phyloP scores from a whole-genome alignment of 2,113 vertebrate species.

The Larimichthys polyactis region DNA sequence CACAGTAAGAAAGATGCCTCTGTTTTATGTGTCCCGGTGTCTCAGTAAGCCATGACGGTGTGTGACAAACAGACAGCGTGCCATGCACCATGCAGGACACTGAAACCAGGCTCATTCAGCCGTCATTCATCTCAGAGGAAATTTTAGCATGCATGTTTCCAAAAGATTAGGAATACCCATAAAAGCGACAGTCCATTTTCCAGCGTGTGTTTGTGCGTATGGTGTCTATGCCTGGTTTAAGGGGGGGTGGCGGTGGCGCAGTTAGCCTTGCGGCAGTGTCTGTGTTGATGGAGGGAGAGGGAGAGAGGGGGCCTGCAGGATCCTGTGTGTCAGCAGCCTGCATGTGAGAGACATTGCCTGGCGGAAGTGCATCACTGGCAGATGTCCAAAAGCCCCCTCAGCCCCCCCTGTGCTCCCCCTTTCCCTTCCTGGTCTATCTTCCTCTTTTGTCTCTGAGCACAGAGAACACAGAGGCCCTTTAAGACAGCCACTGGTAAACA shows the following conservation, averaged over 20 bases:
- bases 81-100: too few species aligned
- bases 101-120: conserved; percentile 12
- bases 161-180: conserved; percentile 32
- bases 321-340: conserved; percentile 83
- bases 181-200: conserved; percentile 60
- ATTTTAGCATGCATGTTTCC: conserved; percentile 5
- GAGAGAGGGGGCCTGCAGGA: conserved; percentile 75
- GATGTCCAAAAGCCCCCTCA: conserved; percentile 66
- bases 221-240: conserved; percentile 18
- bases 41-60: background rate
- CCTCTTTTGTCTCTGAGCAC: conserved; percentile 76
- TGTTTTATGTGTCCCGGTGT: background rate
- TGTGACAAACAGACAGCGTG: conserved; percentile 23
- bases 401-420: conserved; percentile 43
- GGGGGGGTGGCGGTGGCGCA: conserved; percentile 20
- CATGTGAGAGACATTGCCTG: conserved; percentile 72
- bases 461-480: conserved; percentile 72
- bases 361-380: conserved; percentile 84
- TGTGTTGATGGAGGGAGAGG: conserved; percentile 70
- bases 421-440: conserved; percentile 78
- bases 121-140: conserved; percentile 18
- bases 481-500: conserved; percentile 64
- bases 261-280: conserved; percentile 63
- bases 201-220: conserved; percentile 38
- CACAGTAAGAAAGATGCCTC: background rate